These are phyloP conservation scores for Hyperoplus lanceolatus DNA, from an alignment of 2,797 vertebrate species.

Conservation along the genomic window DNA sequence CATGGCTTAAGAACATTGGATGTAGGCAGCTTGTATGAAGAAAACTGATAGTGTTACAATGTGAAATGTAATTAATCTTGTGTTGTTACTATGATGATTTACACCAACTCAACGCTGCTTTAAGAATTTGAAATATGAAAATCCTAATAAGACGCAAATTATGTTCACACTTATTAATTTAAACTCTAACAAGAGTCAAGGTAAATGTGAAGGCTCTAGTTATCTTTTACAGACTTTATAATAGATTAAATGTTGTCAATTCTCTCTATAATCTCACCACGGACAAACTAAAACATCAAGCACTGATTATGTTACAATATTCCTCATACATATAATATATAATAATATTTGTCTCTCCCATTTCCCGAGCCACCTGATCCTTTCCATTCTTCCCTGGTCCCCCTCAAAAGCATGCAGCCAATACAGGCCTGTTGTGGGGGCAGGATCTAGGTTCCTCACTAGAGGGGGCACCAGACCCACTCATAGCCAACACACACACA, in stretches of 20 bases:
- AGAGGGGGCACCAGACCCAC: constrained; percentile 84
- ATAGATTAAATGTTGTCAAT: background rate
- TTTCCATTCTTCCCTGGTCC: constrained; percentile 30
- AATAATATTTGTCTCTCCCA: background rate
- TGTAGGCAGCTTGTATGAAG: background rate
- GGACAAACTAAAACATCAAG: background rate
- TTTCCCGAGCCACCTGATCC: background rate
- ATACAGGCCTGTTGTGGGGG: constrained; percentile 68
- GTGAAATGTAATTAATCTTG: too few relatives aligned
- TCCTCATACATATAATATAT: background rate
- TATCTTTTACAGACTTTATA: background rate
- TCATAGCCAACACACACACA: constrained; percentile 24
- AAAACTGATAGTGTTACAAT: background rate
- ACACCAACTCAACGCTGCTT: background rate
- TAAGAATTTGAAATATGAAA: background rate
- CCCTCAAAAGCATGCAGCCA: constrained; percentile 66
- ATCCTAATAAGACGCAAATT: background rate
- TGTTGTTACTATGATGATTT: too few relatives aligned
- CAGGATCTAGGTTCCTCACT: constrained; percentile 77
- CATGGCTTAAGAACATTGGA: background rate
- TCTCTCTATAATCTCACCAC: background rate
- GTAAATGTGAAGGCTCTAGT: background rate
- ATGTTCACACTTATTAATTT: background rate
- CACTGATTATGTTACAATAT: background rate
- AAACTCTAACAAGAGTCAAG: background rate